Evolutionary conservation across 2,888 invertebrate genomes (phyloP).

Genomic region (Agrotis clavis): DNA sequence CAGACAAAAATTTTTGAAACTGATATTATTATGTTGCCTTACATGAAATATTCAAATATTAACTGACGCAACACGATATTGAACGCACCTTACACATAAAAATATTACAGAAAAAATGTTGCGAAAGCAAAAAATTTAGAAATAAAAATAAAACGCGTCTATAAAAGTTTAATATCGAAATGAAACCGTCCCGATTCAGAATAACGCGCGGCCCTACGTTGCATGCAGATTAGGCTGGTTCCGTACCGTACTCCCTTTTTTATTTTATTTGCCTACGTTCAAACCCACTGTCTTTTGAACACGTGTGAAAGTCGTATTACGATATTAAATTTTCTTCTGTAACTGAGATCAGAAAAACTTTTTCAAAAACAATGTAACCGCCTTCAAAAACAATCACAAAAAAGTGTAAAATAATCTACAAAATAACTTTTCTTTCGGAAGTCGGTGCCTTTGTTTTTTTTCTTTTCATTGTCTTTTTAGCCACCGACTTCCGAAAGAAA

Average conservation of each 20-base stretch:
- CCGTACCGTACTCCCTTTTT: constrained; percentile 47
- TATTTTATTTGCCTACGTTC: constrained; percentile 51
- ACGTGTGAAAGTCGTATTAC: constrained; percentile 53
- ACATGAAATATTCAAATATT: background rate
- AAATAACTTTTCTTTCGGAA: no score
- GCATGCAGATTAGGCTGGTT: constrained; percentile 74
- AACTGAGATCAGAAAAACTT: constrained; percentile 22
- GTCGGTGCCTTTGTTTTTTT: no score
- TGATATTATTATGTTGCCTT: background rate
- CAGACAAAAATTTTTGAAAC: background rate
- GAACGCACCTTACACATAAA: constrained; percentile 22
- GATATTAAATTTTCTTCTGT: constrained; percentile 59
- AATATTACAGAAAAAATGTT: constrained; percentile 23
- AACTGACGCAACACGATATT: background rate
- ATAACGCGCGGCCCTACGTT: constrained; percentile 71
- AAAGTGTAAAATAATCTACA: no score
- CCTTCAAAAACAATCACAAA: no score
- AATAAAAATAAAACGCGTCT: constrained; percentile 66
- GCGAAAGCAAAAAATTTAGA: constrained; percentile 52
- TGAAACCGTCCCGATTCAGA: constrained; percentile 76
- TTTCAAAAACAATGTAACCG: no score
- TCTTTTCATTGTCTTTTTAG: no score
- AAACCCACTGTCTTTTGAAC: constrained; percentile 49
- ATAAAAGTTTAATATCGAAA: constrained; percentile 69
- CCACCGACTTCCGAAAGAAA: no score